Evolutionary conservation across 2,113 vertebrate species (phyloP), one percentile per base, ranked within the genome.

Genomic region (Aptenodytes forsteri): DNA sequence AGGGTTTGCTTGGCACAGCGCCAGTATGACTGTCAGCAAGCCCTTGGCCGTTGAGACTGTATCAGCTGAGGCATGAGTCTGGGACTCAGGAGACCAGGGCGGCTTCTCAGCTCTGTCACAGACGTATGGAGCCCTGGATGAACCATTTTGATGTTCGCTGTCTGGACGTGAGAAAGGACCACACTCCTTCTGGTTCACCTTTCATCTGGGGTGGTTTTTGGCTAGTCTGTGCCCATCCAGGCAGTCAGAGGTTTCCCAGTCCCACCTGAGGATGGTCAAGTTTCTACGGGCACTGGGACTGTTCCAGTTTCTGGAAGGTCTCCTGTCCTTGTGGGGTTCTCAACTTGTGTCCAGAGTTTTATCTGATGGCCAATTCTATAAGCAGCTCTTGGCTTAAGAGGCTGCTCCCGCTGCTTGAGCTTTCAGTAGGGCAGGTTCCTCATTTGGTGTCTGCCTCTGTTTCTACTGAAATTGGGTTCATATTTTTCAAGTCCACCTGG

Each of bases 1-100:
- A 5, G 79, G 59, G 23, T 20, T 65, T 91, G 55, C 44, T 85
- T 0, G 0, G 30, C 5, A 2, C 13, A 20, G 5, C 7, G 0
- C 44, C 44, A 13, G 27, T 29, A 4, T 5, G 13, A 25, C 49
- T 16, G 8, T 42, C 62, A 40, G 55, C 55, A 54, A 58, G 52
- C 14, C 38, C 56, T 49, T 50, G 36, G 65, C 76, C 78, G 40
- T n/a, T 15, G 32, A 77, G 50, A 38, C 25, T 5, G 0, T 13
- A 13, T 13, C 61, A 71, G 18, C 73, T 54, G 72, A 65, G 40
- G 36, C 22, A 30, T 30, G 44, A 84, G 34, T 26, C 47, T 3
- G 3, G 34, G 25, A 58, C 32, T 71, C 29, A 7, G 21, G 69
- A 72, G 38, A 34, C 3, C 47, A 52, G 40, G 10, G 44, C 3